These are phyloP conservation scores for Saimiri boliviensis DNA, from an alignment of 2,113 vertebrate species.

Conservation along the genomic window DNA sequence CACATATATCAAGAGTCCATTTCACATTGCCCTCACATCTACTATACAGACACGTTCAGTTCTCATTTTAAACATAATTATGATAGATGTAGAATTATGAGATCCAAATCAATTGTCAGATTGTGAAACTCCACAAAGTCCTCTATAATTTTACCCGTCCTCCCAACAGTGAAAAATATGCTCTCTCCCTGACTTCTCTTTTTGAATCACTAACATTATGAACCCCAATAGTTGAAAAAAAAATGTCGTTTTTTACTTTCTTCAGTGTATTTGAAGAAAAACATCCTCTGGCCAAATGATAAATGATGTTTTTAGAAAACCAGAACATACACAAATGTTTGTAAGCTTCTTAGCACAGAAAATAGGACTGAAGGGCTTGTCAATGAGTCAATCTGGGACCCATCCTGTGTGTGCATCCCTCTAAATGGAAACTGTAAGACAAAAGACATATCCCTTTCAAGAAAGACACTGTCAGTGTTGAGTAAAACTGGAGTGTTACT, in stretches of 20 bases:
- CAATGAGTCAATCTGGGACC: not conserved
- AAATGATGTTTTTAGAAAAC: conserved; percentile 27
- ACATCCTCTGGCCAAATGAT: not conserved
- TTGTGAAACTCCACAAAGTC: not conserved
- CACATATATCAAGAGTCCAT: not conserved
- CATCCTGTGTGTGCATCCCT: not conserved
- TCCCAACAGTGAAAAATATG: not conserved
- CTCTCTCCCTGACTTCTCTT: not conserved
- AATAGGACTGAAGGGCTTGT: not conserved
- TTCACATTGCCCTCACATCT: not conserved
- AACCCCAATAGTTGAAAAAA: not conserved
- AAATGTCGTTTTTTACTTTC: not conserved
- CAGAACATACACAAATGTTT: not conserved
- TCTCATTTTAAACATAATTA: conserved; percentile 47
- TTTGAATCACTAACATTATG: not conserved
- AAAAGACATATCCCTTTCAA: not conserved
- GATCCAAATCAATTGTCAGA: not conserved
- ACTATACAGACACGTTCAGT: conserved; percentile 1
- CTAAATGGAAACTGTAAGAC: not conserved
- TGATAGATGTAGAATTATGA: not conserved
- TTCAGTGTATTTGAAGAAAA: not conserved
- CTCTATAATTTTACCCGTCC: not conserved
- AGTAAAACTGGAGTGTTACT: not conserved
- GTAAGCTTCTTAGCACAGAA: not conserved
- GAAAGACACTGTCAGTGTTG: not conserved